A percentile compares a stretch with the other conserved stretches of the same genome.
These are phyloP conservation scores for Trissolcus basalis DNA, from an alignment of 1,140 invertebrate species.

Conservation along the genomic window DNA sequence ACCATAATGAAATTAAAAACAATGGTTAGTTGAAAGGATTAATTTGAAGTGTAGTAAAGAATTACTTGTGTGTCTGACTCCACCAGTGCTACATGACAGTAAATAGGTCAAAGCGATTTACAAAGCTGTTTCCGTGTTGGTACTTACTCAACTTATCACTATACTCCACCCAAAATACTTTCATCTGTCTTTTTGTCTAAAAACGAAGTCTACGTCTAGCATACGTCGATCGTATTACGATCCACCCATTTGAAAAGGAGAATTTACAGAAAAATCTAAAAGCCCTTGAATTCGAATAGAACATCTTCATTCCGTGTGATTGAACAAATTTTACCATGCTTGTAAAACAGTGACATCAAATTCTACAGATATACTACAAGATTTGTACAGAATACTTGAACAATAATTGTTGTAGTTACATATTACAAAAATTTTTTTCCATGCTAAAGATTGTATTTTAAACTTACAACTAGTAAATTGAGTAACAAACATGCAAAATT, in stretches of 20 bases:
- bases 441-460: no score
- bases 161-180: slow-evolving; percentile 18
- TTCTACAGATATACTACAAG: slow-evolving; percentile 10
- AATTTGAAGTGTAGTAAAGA: slow-evolving; percentile 14
- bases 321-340: slow-evolving; percentile 26
- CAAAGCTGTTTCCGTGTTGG: slow-evolving; percentile 37
- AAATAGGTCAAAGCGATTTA: slow-evolving; percentile 46
- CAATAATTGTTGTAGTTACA: no score
- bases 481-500: neutral
- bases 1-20: neutral
- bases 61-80: slow-evolving; percentile 22
- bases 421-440: no score
- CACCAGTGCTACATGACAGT: slow-evolving; percentile 34
- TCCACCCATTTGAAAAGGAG: no score
- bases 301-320: slow-evolving; percentile 2
- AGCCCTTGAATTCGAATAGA: neutral
- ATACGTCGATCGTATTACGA: no score
- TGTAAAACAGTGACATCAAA: slow-evolving; percentile 52
- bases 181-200: neutral
- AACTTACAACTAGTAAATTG: no score
- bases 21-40: slow-evolving; percentile 1
- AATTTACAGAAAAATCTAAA: neutral
- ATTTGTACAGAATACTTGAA: no score
- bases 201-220: neutral
- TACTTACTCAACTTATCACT: slow-evolving; percentile 42